Conservation (phyloP, 2,113 vertebrate species). For the Zosterops borbonicus region DNA sequence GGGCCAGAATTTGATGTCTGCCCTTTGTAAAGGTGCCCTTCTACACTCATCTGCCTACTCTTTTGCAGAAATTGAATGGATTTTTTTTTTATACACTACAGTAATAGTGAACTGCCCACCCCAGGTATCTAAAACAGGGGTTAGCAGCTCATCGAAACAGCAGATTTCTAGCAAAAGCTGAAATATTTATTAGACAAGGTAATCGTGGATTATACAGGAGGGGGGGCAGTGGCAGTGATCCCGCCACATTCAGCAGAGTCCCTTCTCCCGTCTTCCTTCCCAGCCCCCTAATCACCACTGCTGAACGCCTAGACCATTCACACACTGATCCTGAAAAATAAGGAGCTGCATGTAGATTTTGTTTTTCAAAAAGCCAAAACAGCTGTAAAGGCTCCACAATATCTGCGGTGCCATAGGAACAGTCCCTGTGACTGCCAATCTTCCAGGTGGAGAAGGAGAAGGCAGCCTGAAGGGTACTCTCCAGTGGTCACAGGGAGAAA, state of each 20-base stretch:
- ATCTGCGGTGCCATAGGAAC: background rate
- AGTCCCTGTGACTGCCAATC: background rate
- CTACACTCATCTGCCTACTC: background rate
- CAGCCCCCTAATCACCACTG: background rate
- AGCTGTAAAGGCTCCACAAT: background rate
- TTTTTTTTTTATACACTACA: background rate
- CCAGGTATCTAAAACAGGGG: background rate
- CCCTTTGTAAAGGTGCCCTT: background rate
- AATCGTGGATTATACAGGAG: background rate
- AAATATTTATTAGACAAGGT: background rate
- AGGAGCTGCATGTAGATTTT: background rate
- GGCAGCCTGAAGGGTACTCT: conserved; percentile 4
- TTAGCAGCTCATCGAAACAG: background rate
- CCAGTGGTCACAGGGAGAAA: conserved; percentile 38
- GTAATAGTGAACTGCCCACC: background rate
- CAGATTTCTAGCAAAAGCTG: background rate
- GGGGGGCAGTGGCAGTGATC: background rate
- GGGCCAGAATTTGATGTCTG: background rate
- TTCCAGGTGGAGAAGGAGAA: background rate
- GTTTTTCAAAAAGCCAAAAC: background rate
- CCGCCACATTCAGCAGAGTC: background rate
- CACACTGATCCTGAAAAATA: background rate
- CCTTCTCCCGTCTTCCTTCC: background rate
- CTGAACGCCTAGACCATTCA: background rate
- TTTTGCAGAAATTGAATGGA: background rate